A percentile compares a stretch with the other conserved stretches of the same genome.
Conservation (phyloP, 2,888 invertebrate species). For the Rhaphigaster nebulosa region DNA sequence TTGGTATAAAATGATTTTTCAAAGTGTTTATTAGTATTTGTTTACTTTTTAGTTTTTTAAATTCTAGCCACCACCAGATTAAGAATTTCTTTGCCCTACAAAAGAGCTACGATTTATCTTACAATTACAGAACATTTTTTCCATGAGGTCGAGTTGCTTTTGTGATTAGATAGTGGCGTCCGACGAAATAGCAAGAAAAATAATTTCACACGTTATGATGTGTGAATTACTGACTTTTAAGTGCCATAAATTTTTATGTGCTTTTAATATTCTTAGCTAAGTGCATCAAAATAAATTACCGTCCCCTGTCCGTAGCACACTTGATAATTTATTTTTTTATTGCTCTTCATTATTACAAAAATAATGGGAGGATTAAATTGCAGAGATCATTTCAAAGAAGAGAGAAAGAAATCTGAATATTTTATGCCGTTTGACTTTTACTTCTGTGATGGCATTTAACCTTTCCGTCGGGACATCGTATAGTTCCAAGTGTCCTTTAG, state of each 20-base stretch:
- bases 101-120: not conserved
- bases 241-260: not conserved
- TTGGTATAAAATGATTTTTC: too few species aligned
- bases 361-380: not conserved
- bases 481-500: not conserved
- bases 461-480: not conserved
- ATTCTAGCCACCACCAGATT: not conserved
- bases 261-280: not conserved
- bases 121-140: not conserved
- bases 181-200: not conserved
- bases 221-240: not conserved
- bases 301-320: not conserved
- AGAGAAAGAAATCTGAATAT: not conserved
- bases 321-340: not conserved
- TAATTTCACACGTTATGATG: not conserved
- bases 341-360: not conserved
- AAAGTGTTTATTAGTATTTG: too few species aligned
- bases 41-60: not conserved
- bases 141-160: not conserved
- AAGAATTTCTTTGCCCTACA: not conserved
- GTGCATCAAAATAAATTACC: not conserved
- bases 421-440: not conserved
- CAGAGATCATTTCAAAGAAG: not conserved
- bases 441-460: not conserved
- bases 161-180: not conserved